Conservation (phyloP, 2,888 invertebrate species). For the Argyresthia albistria region DNA sequence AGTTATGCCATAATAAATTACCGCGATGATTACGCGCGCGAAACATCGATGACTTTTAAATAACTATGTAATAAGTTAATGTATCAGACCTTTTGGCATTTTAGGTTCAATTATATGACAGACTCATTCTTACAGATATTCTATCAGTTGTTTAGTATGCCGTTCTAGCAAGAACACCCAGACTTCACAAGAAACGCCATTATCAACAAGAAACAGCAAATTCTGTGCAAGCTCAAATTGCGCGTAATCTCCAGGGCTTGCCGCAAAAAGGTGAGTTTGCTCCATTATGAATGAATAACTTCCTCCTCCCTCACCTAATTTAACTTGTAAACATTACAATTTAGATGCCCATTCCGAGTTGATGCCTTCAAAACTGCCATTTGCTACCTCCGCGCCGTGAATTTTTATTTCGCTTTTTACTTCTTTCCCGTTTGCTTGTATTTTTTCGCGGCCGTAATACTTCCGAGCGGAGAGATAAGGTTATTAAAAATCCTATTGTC, state of each 20-base stretch:
- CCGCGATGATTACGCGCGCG: too few relatives aligned
- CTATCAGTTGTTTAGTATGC: too few relatives aligned
- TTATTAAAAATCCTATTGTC: not conserved
- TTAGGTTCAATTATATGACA: too few relatives aligned
- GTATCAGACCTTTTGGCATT: too few relatives aligned
- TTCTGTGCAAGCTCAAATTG: slow-evolving; percentile 25
- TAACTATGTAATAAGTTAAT: too few relatives aligned
- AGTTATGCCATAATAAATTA: too few relatives aligned
- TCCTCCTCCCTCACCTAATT: slow-evolving; percentile 54
- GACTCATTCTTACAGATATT: too few relatives aligned
- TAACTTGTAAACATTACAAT: slow-evolving; percentile 67
- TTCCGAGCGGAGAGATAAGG: not conserved
- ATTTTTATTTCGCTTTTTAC: slow-evolving; percentile 44
- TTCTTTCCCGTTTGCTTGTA: slow-evolving; percentile 26
- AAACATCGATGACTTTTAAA: too few relatives aligned
- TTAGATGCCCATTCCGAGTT: slow-evolving; percentile 54
- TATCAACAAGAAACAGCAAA: not conserved
- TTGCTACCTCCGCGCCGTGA: slow-evolving; percentile 43
- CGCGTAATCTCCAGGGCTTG: slow-evolving; percentile 35
- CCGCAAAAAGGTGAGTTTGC: slow-evolving; percentile 45
- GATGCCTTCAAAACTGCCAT: slow-evolving; percentile 54
- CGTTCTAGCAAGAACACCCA: slow-evolving; percentile 19
- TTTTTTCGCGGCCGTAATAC: slow-evolving; percentile 6
- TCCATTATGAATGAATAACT: slow-evolving; percentile 48
- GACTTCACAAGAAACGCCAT: not conserved